Evolutionary conservation across 1,140 invertebrate genomes (phyloP), one percentile per base, ranked within the genome.

Genomic region (Platyura marginata): DNA sequence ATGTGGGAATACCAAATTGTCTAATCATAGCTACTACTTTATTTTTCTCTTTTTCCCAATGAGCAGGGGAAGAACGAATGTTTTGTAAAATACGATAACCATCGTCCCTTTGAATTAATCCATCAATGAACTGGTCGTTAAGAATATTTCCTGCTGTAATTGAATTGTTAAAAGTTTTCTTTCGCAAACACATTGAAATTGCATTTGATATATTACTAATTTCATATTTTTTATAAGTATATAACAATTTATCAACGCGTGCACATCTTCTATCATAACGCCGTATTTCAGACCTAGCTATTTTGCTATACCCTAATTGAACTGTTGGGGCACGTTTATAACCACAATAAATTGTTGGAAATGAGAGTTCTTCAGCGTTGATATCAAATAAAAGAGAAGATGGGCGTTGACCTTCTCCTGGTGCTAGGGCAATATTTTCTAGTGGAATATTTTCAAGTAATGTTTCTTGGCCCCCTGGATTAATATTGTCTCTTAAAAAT

Each of bases 21-120:
- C 48, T 32, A 21, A 55, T 51, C 48, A 51, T 51, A 13, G 46
- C 46, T 10, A 49, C 37, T 29, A 51, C 45, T 19, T 50, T 48
- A 44, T 50, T 53, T 43, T 52, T 48, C 40, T 49, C 43, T 16
- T 41, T 8, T 46, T 48, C 29, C 48, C 48, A 50, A 48, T 45
- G 49, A 33, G 48, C 44, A n/a, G 52, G 47, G 13, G 46, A 46
- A 34, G 46, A 44, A 21, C 43, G 21, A 37, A 46, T 41, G 13
- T 33, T 19, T 48, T 48, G 13, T 22, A 49, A 43, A 25, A 53
- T 43, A 42, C 44, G 36, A 36, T 42, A 51, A 16, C 49, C 44
- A 21, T 46, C 48, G 32, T 48, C 39, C 21, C 43, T n/a, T 25
- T 45, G 19, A 6, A 48, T 48, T 29, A 46, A 5, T 36, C 15